Percentiles rank a stretch among this genome's conserved stretches.
These are phyloP conservation scores for Kryptolebias marmoratus DNA, from an alignment of 2,113 vertebrate genomes.

Conservation along the genomic window DNA sequence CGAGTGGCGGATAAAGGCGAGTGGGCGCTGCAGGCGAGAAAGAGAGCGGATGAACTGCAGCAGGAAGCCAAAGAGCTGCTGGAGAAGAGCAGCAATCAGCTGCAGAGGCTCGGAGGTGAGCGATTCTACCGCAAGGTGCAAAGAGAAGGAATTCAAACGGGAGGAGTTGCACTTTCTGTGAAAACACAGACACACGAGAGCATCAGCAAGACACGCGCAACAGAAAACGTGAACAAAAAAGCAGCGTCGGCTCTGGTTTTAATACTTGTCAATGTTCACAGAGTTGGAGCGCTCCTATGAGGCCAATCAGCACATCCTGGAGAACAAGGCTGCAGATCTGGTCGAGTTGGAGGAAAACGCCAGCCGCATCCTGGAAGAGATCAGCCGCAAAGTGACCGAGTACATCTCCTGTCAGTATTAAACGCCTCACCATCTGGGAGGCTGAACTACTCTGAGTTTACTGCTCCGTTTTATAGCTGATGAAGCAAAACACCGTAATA, in stretches of 20 bases:
- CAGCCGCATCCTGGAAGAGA: conserved; percentile 84
- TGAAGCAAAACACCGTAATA: conserved; percentile 24
- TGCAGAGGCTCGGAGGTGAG: conserved; percentile 88
- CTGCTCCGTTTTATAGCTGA: conserved; percentile 14
- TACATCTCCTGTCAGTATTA: conserved; percentile 89
- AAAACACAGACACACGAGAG: neutral
- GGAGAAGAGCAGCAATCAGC: conserved; percentile 86
- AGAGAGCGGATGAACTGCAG: conserved; percentile 84
- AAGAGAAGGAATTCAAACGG: neutral
- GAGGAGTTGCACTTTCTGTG: too few relatives aligned
- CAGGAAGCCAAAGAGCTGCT: conserved; percentile 89
- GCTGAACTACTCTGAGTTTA: neutral
- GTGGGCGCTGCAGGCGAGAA: conserved; percentile 83
- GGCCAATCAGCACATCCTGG: conserved; percentile 87
- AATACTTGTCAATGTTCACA: conserved; percentile 55
- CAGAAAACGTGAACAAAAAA: neutral
- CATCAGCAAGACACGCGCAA: neutral
- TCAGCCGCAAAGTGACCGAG: conserved; percentile 90
- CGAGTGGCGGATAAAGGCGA: conserved; percentile 85
- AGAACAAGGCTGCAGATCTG: conserved; percentile 88
- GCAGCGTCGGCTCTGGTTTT: neutral
- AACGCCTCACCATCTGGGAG: neutral
- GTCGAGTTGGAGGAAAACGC: conserved; percentile 84
- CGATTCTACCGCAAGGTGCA: neutral
- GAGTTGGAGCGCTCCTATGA: conserved; percentile 91